A percentile compares a stretch with the other conserved stretches of the same genome.
phyloP scores from a whole-genome alignment of 1,140 invertebrate genomes.

The Cotesia glomerata region DNA sequence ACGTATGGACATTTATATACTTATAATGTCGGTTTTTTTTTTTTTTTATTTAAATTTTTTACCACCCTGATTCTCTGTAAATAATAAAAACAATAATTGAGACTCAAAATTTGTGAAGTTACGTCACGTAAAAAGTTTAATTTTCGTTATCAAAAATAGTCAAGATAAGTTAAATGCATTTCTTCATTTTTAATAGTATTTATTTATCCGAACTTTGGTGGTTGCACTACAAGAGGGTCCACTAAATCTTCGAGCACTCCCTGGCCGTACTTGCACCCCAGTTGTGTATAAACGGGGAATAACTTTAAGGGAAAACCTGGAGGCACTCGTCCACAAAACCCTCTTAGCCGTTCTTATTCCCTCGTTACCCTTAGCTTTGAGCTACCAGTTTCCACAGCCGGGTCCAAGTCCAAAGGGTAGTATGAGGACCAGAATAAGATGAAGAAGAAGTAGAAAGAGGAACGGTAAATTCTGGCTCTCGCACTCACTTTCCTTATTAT shows the following conservation, averaged over 20 bases:
- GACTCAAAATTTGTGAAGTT: no score
- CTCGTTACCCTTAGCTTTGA: constrained; percentile 54
- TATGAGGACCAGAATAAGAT: no score
- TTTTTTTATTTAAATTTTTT: no score
- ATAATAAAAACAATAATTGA: no score
- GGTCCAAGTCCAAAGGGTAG: constrained; percentile 5
- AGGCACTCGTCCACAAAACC: constrained; percentile 1
- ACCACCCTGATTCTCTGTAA: no score
- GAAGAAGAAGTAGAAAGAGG: constrained; percentile 38
- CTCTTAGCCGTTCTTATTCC: constrained; percentile 61
- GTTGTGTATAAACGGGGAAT: not conserved
- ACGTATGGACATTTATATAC: no score
- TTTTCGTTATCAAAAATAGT: no score
- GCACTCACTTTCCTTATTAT: constrained; percentile 60
- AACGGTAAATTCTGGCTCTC: constrained; percentile 37
- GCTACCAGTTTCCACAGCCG: constrained; percentile 44
- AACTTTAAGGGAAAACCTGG: no score
- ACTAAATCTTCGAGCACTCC: constrained; percentile 56
- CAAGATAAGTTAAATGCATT: no score
- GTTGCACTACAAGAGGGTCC: constrained; percentile 56
- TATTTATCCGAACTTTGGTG: constrained; percentile 48
- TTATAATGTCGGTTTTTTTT: no score
- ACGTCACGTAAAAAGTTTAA: no score
- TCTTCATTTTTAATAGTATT: constrained; percentile 5
- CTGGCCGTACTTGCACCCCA: constrained; percentile 29